These are phyloP conservation scores for Limenitis camilla DNA, from an alignment of 2,888 invertebrate species.

Conservation along the genomic window DNA sequence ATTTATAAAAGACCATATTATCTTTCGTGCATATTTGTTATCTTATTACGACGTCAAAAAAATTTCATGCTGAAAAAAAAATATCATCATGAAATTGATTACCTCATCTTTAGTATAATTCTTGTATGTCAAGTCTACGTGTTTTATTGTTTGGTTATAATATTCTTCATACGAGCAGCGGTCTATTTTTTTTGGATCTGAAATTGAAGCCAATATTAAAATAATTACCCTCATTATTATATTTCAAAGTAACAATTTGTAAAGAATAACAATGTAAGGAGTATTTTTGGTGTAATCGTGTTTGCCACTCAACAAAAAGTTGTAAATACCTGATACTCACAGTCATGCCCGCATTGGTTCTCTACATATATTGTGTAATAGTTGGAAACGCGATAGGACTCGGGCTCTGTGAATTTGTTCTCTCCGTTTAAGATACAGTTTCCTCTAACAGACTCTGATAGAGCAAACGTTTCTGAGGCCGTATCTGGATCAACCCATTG, in stretches of 20 bases:
- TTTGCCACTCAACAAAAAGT: neutral
- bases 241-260: neutral
- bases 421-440: conserved; percentile 82
- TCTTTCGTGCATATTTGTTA: neutral
- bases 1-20: no score
- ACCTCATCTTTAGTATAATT: conserved; percentile 71
- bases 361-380: conserved; percentile 88
- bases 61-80: neutral
- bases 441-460: conserved; percentile 57
- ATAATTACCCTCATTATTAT: neutral
- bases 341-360: conserved; percentile 83
- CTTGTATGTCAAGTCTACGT: conserved; percentile 71
- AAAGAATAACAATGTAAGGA: neutral
- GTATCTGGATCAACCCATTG: conserved; percentile 56
- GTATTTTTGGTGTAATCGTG: no score
- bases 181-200: conserved; percentile 70
- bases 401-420: conserved; percentile 83
- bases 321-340: conserved; percentile 50
- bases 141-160: conserved; percentile 79
- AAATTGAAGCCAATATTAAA: conserved; percentile 23
- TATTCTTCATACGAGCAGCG: conserved; percentile 86
- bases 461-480: conserved; percentile 45
- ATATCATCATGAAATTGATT: conserved; percentile 18
- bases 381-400: conserved; percentile 83
- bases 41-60: no score